A percentile compares a stretch with the other conserved stretches of the same genome.
phyloP scores from a whole-genome alignment of 2,888 invertebrate genomes.

The Apamea sordens region DNA sequence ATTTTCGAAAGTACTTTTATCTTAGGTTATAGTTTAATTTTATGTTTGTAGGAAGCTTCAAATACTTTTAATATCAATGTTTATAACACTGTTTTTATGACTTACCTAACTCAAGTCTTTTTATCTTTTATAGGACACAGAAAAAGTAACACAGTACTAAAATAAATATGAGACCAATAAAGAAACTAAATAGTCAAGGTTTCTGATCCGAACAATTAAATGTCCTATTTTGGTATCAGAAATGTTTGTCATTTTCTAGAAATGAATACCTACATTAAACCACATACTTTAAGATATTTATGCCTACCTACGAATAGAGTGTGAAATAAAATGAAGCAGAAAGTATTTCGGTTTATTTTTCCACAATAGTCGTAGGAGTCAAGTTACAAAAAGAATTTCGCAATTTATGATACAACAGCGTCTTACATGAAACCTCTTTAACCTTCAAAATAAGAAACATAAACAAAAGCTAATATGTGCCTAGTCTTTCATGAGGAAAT shows the following conservation, averaged over 20 bases:
- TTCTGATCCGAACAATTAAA: not conserved
- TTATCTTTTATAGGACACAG: slow-evolving; percentile 13
- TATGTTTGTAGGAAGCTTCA: slow-evolving; percentile 19
- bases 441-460: slow-evolving; percentile 13
- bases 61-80: slow-evolving; percentile 30
- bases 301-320: not conserved
- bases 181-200: not conserved
- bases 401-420: slow-evolving; percentile 12
- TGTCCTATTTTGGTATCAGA: not conserved
- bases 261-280: slow-evolving; percentile 3
- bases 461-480: slow-evolving; percentile 11
- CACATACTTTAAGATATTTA: slow-evolving; percentile 5
- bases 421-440: slow-evolving; percentile 8
- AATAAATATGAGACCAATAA: slow-evolving; percentile 3
- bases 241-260: not conserved
- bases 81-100: slow-evolving; percentile 24
- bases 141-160: not conserved
- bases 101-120: not conserved
- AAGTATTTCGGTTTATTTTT: not conserved
- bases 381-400: slow-evolving; percentile 12
- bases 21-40: slow-evolving; percentile 24
- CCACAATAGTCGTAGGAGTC: not conserved
- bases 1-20: slow-evolving; percentile 53
- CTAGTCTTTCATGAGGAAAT: slow-evolving; percentile 15
- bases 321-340: slow-evolving; percentile 9